Evolutionary conservation across 2,797 vertebrate genomes (phyloP), one percentile per base, ranked within the genome.

Genomic region (Sebastes dallii): DNA sequence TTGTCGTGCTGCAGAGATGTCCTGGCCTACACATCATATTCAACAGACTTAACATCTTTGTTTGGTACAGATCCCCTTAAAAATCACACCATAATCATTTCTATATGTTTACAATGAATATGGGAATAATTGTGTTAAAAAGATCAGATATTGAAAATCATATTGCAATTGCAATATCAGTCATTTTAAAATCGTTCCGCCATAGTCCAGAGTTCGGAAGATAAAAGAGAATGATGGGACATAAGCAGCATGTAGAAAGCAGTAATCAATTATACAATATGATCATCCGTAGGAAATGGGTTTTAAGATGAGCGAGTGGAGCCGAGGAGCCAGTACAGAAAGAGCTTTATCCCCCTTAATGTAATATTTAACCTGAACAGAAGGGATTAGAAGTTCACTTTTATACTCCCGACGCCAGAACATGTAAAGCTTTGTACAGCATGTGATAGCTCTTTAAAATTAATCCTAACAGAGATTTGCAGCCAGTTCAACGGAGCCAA

Each of bases 61-160:
- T 42, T 16, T 42, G 39, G 39, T 42, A 42, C 39, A 42, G 1
- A 42, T 42, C 13, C 39, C 39, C 13, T 0, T 14, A 39, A 42
- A 14, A 0, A 42, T 42, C 39, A 1, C 39, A 42, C 39, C 2
- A 42, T 16, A 42, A 42, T 42, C 39, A 42, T 42, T 42, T 16
- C 0, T 0, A 42, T 14, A 42, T 42, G 0, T 42, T 42, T 42
- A 0, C 39, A 42, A 42, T 42, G 14, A 42, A 42, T 16, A 42
- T 42, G 14, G 0, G 0, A 42, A 42, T 42, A 0, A 42, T 42
- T 42, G 13, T 42, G 39, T 6, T 0, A 42, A 42, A 42, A 42
- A 0, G 0, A 42, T 42, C 13, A 42, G 4, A 42, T 16, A 42
- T 42, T 0, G 39, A 0, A 42, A 42, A 42, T 42, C 14, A 42